phyloP scores from a whole-genome alignment of 2,113 vertebrate species.

The Labrus mixtus region DNA sequence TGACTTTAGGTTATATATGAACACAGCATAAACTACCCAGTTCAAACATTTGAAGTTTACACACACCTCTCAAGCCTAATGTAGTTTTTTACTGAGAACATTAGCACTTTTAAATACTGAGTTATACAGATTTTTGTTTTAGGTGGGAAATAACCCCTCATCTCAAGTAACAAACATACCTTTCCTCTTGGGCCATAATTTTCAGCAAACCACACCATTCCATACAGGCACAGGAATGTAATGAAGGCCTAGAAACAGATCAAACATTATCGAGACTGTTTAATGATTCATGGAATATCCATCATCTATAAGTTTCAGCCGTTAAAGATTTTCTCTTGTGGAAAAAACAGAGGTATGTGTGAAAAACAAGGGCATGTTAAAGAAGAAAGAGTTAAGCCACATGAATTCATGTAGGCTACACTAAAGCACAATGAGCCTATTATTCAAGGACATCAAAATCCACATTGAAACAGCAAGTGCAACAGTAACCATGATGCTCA shows the following conservation, averaged over 20 bases:
- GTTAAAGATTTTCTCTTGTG: background rate
- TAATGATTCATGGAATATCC: background rate
- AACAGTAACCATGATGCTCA: background rate
- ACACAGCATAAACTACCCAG: no score
- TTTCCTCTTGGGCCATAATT: conserved; percentile 90
- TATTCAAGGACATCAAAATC: background rate
- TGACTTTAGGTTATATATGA: no score
- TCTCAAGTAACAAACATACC: conserved; percentile 78
- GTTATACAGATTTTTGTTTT: background rate
- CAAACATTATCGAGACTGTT: conserved; percentile 5
- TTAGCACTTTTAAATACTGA: no score
- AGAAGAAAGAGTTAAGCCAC: background rate
- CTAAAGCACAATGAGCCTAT: background rate
- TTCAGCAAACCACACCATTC: conserved; percentile 96
- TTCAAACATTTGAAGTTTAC: no score
- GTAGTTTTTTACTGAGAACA: no score
- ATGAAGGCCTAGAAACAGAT: conserved; percentile 89
- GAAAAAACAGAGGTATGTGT: background rate
- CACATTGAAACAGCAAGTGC: conserved; percentile 1
- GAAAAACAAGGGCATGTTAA: background rate
- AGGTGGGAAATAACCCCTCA: background rate
- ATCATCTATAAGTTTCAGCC: background rate
- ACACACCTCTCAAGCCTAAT: no score
- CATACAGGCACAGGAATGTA: conserved; percentile 95
- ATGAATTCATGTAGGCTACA: background rate